Base-by-base conservation (phyloP, 2,113 vertebrate species). In the Sturnus vulgaris region DNA sequence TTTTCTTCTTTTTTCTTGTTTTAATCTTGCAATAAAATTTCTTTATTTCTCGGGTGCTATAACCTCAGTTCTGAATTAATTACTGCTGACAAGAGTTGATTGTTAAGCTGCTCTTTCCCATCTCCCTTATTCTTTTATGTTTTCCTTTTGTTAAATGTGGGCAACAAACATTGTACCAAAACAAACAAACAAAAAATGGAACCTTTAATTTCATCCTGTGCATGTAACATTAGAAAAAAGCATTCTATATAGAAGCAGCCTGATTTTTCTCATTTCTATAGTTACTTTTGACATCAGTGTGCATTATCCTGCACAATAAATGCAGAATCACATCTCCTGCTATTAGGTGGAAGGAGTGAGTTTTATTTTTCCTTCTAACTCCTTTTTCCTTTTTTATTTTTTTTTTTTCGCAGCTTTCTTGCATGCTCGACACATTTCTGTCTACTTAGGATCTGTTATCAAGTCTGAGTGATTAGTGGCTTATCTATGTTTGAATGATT, bases 401-500 rank as follows among this genome's bases (percentile, higher is more conserved):
- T 79, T n/a, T 86, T 72, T 91, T 92, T 80, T 95, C 71, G 14
- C 68, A 90, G 55, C 21, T 31, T 93, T 91, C 53, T 40, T 92
- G 30, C 59, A 69, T 76, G 17, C 42, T 85, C 37, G 50, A 39
- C 2, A 16, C 47, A 72, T 92, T 88, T 71, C 85, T 80, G 23
- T 82, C 93, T 89, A 37, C 82, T 97, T 82, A 85, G 60, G 33
- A 76, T 63, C 35, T 0, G 16, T 90, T 96, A 92, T 90, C 84
- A 91, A 92, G 60, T 71, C 88, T 81, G 1, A 86, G 49, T 64
- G 79, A 93, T 90, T 94, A 96, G 47, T 77, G 86, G 52, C 56
- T 94, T 88, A 92, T 81, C 82, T 93, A 5, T 71, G 65, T 93
- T 84, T 93, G 85, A 97, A 77, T 76, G 71, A 90, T 96, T 93